Conservation (phyloP, 2,113 vertebrate species). For the Pedionomus torquatus region DNA sequence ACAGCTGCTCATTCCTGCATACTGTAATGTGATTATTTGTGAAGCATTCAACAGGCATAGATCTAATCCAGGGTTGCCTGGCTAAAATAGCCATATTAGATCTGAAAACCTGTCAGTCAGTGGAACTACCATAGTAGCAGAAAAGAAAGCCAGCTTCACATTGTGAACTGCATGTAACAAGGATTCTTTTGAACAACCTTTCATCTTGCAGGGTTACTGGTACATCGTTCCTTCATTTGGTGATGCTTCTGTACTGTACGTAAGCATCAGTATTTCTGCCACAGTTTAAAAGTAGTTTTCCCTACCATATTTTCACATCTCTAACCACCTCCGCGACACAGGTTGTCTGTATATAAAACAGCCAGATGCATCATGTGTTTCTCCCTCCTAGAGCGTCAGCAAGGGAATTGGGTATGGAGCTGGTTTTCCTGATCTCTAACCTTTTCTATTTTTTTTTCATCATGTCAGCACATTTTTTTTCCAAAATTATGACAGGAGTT, state of each 20-base stretch:
- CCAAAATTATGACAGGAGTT: neutral
- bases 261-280: neutral
- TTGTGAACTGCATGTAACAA: neutral
- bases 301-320: neutral
- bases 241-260: neutral
- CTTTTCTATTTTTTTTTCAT: neutral
- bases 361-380: neutral
- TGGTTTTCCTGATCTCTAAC: neutral
- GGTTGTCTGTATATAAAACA: neutral
- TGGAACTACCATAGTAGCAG: neutral
- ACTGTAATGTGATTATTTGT: constrained; percentile 11
- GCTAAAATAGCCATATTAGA: neutral
- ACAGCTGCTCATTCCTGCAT: constrained; percentile 33
- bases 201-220: neutral
- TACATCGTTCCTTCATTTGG: neutral
- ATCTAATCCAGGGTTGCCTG: constrained; percentile 31
- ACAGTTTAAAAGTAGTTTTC: neutral
- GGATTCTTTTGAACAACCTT: neutral
- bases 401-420: neutral
- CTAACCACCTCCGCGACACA: neutral
- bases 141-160: neutral
- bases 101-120: neutral
- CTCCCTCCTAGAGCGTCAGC: neutral
- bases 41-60: neutral
- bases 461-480: neutral